Evolutionary conservation across 2,797 vertebrate genomes (phyloP), one percentile per base, ranked within the genome.

Genomic region (Spondyliosoma cantharus): DNA sequence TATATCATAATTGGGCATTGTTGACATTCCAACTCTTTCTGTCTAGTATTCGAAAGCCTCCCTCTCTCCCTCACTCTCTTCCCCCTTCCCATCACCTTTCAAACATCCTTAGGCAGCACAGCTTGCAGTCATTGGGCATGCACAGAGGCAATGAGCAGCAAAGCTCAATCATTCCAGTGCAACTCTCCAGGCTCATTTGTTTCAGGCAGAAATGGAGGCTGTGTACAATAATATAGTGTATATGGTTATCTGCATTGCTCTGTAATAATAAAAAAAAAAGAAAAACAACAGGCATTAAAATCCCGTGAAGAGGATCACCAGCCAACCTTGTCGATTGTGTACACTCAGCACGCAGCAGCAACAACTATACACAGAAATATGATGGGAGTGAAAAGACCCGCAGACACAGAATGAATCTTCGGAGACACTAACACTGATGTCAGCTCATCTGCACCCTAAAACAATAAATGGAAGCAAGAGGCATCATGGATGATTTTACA

Each of bases 401-500:
- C 19, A 69, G 25, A 78, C 48, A 76, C 57, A 62, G 61, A 65
- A 81, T 78, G 71, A 81, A 59, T 76, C 79, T 80, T 76, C 74
- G 68, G 71, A 78, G 82, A 68, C 53, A 52, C 22, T 42, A 78
- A 78, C 78, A 80, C 68, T 62, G 74, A 86, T 87, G 84, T 86
- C 87, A 77, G 84, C 85, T 91, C 86, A 88, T 90, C 88, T 87
- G 75, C 79, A 76, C 72, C 73, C 84, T 49, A 76, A 90, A 89
- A 92, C 85, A 92, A 90, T 91, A 80, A 84, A 89, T 76, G 83
- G 82, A 82, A 62, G 81, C 75, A 83, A 76, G 78, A 86, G 71
- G 85, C 89, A 90, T 92, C 87, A 76, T 85, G 72, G 87, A 78
- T 86, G 82, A 90, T 92, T 91, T 92, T 93, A 89, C 86, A 91